These are phyloP conservation scores for Catalaphyllia jardinei DNA, from an alignment of 64 coral and sea anemone species.

Conservation along the genomic window DNA sequence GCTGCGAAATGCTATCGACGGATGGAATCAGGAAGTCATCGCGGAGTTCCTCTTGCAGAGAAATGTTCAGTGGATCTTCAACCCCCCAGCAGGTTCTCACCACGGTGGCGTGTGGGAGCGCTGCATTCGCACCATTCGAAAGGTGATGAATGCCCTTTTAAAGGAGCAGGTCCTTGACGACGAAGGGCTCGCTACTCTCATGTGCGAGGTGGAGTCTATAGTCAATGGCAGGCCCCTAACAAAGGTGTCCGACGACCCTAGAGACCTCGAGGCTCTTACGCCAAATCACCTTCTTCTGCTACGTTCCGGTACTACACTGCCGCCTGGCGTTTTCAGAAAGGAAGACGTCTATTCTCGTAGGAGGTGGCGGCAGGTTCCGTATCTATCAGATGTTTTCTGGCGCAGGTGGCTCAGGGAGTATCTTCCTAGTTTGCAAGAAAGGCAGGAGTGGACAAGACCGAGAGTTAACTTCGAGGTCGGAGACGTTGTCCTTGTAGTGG, in stretches of 20 bases:
- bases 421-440: too few species aligned
- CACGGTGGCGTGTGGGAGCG: constrained; percentile 7
- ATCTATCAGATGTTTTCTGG: constrained; percentile 25
- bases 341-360: constrained; percentile 10
- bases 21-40: constrained; percentile 20
- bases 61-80: constrained; percentile 41
- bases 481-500: too few species aligned
- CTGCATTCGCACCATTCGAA: constrained; percentile 6
- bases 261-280: constrained; percentile 20
- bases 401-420: constrained; percentile 4
- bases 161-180: constrained; percentile 9
- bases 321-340: constrained; percentile 11
- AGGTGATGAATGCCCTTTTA: background rate
- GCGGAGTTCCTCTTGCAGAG: constrained; percentile 23
- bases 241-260: constrained; percentile 25
- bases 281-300: constrained; percentile 43
- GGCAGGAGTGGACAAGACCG: too few species aligned
- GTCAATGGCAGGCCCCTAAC: constrained; percentile 41
- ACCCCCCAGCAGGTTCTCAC: constrained; percentile 10
- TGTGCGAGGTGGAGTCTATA: constrained; percentile 24
- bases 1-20: background rate
- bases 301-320: background rate
- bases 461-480: too few species aligned
- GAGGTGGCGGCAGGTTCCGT: constrained; percentile 30
- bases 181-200: background rate